Base-by-base conservation (phyloP, 2,113 vertebrate species). In the Halichoeres trimaculatus region DNA sequence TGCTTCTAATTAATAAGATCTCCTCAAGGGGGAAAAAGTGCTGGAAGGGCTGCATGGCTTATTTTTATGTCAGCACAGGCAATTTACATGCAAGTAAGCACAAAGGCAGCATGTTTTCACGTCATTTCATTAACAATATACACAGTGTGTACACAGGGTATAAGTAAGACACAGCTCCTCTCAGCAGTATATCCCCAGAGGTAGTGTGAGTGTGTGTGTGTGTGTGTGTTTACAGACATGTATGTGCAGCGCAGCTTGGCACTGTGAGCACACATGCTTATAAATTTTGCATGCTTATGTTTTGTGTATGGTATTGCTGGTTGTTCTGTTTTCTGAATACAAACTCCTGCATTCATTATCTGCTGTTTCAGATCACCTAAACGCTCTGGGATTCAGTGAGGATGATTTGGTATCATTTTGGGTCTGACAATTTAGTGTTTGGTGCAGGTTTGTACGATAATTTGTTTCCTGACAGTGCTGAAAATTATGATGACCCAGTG, bases 1-100 rank as follows among this genome's bases (percentile, higher is more conserved):
- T 54, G 76, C 75, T 67, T 87, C 74, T 81, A 79, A 86, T 90
- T 78, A 87, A 86, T 87, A 80, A 78, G 86, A 40, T 64, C 60
- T 71, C 74, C 48, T 75, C 23, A 8, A 69, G 35, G 84, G 84
- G 74, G 70, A 14, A 47, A 19, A 19, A 56, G 50, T 73, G 74
- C 73, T 67, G 45, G 70, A 61, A 74, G 38, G 1, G 26, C 35
- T 45, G 36, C 23, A 24, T 45, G n/a, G 34, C 55, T 45, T 67
- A 78, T 69, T 74, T 76, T 72, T 54, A 69, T 54, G 65, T 76
- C 57, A 63, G 38, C 35, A 8, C n/a, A 34, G 14, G 38, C 45
- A 16, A 0, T 38, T 22, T 16, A 69, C 52, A 56, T 47, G 50
- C 23, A 11, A 72, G 67, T 13, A 26, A 62, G 78, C 75, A 60